Base-by-base conservation (phyloP, 2,113 vertebrate species). In the Xiphophorus couchianus region DNA sequence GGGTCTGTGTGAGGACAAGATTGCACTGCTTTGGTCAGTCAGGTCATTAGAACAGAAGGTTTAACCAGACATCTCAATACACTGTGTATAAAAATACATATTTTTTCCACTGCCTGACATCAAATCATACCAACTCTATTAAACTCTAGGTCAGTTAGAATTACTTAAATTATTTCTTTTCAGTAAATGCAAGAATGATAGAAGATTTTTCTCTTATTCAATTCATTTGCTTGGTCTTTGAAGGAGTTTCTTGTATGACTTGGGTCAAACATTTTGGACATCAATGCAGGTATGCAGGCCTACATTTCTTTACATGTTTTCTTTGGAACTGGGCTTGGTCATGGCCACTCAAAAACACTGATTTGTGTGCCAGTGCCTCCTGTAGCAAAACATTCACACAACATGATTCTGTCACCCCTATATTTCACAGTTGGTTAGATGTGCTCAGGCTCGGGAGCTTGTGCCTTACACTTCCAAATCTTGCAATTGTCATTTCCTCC, bases 1-100 rank as follows among this genome's bases (percentile, higher is more conserved):
- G 62, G 61, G 66, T 71, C 60, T 76, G 62, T 67, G 62, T 51
- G 10, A 81, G 39, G 19, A 76, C 62, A 83, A 70, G 74, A 66
- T 15, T n/a, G 29, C 33, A 69, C 35, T 48, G 44, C 14, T 19
- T 48, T 48, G 44, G 15, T 48, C 14, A 48, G 17, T 19, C 44
- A 17, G 44, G 44, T 48, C 44, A 48, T 48, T 48, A 48, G 44
- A 19, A 19, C 14, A 48, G 5, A 19, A 48, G 19, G 44, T 48
- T 48, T 15, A 48, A 48, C 44, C 44, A 48, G 44, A 48, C 15
- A 48, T 48, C 5, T 48, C 14, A 15, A 48, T 15, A 48, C 14
- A 48, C 15, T 17, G 15, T 44, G 15, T 44, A 44, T 14, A 44
- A 44, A 15, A 44, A 37, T 37, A 37, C 17, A 48, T 14, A 44